Conservation (phyloP, 2,797 vertebrate genomes). For the Forpus xanthops region DNA sequence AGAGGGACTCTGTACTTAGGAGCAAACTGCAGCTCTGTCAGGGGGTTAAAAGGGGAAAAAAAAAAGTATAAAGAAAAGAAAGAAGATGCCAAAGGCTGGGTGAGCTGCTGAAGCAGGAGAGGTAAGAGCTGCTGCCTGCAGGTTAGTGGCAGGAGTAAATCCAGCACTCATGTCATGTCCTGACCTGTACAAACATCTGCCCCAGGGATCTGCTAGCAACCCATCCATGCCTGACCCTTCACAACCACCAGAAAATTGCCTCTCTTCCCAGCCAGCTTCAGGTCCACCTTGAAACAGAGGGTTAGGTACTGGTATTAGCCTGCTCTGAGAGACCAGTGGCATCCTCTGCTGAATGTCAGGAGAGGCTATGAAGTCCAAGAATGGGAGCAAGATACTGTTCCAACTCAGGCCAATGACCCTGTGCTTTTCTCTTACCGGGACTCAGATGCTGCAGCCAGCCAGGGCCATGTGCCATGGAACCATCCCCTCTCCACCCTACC, state of each 20-base stretch:
- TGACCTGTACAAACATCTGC: background rate
- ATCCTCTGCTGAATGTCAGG: accelerated
- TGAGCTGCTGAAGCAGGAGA: background rate
- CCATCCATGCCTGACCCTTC: background rate
- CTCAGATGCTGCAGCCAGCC: background rate
- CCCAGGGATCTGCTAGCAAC: accelerated
- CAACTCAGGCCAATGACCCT: accelerated
- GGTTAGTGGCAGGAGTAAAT: background rate
- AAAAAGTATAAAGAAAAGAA: background rate
- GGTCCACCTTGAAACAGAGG: background rate
- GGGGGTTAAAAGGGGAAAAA: background rate
- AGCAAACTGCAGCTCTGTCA: background rate
- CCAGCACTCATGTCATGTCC: accelerated
- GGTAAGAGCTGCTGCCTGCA: background rate
- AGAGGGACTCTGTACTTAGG: background rate
- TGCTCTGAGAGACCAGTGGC: background rate
- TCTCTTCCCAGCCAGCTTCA: background rate
- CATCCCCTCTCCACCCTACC: background rate
- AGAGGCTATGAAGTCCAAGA: background rate
- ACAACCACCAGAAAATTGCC: background rate
- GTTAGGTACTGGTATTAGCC: background rate
- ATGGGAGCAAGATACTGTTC: too few species aligned
- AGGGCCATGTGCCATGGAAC: background rate
- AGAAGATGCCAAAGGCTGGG: background rate
- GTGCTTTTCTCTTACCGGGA: background rate